These are phyloP conservation scores for Loripinus fragilis DNA, from an alignment of 2,888 invertebrate genomes.

Conservation along the genomic window DNA sequence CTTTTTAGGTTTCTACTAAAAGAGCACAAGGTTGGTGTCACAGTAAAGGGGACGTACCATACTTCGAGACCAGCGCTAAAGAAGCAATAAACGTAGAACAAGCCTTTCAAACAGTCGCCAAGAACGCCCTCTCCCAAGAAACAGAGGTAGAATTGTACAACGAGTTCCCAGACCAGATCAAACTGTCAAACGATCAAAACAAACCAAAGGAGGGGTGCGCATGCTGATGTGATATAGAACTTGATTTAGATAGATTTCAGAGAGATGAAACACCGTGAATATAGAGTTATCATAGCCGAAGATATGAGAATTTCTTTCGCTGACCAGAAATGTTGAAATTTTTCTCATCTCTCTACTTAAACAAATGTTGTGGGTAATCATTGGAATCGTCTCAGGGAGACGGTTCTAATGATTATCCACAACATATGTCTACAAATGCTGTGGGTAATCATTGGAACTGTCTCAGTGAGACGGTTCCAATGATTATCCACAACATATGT, in stretches of 20 bases:
- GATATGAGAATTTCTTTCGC: too few relatives aligned
- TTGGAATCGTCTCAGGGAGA: too few relatives aligned
- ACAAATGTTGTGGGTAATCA: too few relatives aligned
- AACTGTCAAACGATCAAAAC: conserved; percentile 78
- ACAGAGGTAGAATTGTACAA: conserved; percentile 96
- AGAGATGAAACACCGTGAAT: too few relatives aligned
- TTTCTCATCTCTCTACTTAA: too few relatives aligned
- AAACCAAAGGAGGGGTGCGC: conserved; percentile 74
- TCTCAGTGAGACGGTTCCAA: too few relatives aligned
- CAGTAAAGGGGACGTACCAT: conserved; percentile 99
- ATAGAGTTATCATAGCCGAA: too few relatives aligned
- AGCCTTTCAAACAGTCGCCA: conserved; percentile 99
- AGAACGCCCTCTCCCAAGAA: conserved; percentile 94
- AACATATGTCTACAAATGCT: too few relatives aligned
- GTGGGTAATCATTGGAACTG: too few relatives aligned
- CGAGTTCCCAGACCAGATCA: conserved; percentile 98
- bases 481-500: too few relatives aligned
- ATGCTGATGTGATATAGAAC: conserved; percentile 66
- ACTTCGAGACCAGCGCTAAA: conserved; percentile 99
- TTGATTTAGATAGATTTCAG: background rate
- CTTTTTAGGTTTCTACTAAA: conserved; percentile 83
- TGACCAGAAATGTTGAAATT: too few relatives aligned
- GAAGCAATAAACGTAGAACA: conserved; percentile 99
- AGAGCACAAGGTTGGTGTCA: conserved; percentile 98
- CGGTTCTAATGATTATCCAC: too few relatives aligned